Evolutionary conservation across 2,888 invertebrate species (phyloP).

Genomic region (Elysia crispata): DNA sequence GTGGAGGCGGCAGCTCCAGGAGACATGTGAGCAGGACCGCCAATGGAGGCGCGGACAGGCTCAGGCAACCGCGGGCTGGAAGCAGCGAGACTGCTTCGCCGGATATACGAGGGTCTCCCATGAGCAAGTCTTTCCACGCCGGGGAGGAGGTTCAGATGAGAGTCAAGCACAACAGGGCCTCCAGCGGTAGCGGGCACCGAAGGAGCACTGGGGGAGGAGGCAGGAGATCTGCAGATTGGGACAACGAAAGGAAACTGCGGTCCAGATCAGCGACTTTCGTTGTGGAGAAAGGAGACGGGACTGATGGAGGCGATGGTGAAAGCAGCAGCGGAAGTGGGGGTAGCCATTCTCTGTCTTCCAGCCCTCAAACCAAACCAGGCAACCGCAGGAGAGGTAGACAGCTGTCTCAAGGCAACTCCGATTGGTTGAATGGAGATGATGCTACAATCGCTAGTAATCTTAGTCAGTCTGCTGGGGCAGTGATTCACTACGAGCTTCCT

Average conservation of each 20-base stretch:
- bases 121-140: slow-evolving; percentile 53
- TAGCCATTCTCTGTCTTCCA: slow-evolving; percentile 44
- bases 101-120: slow-evolving; percentile 52
- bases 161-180: slow-evolving; percentile 36
- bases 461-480: slow-evolving; percentile 41
- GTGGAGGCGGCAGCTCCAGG: background rate
- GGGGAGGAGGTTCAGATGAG: slow-evolving; percentile 42
- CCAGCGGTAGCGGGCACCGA: slow-evolving; percentile 20
- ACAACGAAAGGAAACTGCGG: slow-evolving; percentile 61
- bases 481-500: background rate
- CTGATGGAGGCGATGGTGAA: background rate
- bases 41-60: too few species aligned
- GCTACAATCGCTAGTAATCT: background rate
- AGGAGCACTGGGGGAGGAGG: too few species aligned
- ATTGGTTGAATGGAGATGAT: slow-evolving; percentile 5
- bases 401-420: slow-evolving; percentile 21
- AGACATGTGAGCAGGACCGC: slow-evolving; percentile 62
- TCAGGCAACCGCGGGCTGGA: slow-evolving; percentile 31
- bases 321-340: slow-evolving; percentile 5
- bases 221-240: slow-evolving; percentile 1
- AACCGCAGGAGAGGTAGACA: slow-evolving; percentile 35
- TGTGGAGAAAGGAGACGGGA: slow-evolving; percentile 53
- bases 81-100: slow-evolving; percentile 59
- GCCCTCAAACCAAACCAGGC: slow-evolving; percentile 45
- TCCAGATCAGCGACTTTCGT: slow-evolving; percentile 68